Percentiles rank a stretch among this genome's conserved stretches.
Evolutionary conservation across 2,797 vertebrate species (phyloP).

Genomic region (Pseudochirops cupreus): DNA sequence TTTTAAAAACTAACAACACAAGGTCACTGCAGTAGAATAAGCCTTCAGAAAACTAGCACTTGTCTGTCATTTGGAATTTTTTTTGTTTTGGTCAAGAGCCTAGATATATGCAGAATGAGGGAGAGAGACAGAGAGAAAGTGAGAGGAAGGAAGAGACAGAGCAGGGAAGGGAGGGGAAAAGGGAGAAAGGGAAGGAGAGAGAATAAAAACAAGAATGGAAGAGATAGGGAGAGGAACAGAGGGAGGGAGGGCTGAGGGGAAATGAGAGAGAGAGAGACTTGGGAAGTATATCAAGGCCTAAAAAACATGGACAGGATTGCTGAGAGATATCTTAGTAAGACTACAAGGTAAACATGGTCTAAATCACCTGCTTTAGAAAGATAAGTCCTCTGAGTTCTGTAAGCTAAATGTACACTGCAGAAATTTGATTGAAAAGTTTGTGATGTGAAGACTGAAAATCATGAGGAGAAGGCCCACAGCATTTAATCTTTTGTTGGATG

Average conservation of each 20-base stretch:
- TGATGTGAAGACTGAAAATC: slow-evolving; percentile 84
- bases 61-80: slow-evolving; percentile 46
- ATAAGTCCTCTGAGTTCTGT: slow-evolving; percentile 79
- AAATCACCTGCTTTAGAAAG: slow-evolving; percentile 84
- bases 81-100: slow-evolving; percentile 41
- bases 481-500: slow-evolving; percentile 84
- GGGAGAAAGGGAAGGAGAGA: too few species aligned
- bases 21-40: slow-evolving; percentile 9
- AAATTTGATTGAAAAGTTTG: slow-evolving; percentile 86
- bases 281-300: slow-evolving; percentile 75
- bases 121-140: background rate
- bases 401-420: slow-evolving; percentile 79
- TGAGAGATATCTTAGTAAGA: slow-evolving; percentile 71
- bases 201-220: too few species aligned
- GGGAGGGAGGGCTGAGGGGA: too few species aligned
- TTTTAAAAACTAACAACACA: slow-evolving; percentile 57
- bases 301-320: slow-evolving; percentile 69
- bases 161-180: too few species aligned
- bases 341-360: slow-evolving; percentile 77
- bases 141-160: background rate
- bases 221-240: too few species aligned
- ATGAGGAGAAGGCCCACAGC: slow-evolving; percentile 80
- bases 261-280: background rate
- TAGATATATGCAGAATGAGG: background rate
- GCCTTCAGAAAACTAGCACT: slow-evolving; percentile 60